phyloP scores from a whole-genome alignment of 2,797 vertebrate species.

The Lateolabrax maculatus region DNA sequence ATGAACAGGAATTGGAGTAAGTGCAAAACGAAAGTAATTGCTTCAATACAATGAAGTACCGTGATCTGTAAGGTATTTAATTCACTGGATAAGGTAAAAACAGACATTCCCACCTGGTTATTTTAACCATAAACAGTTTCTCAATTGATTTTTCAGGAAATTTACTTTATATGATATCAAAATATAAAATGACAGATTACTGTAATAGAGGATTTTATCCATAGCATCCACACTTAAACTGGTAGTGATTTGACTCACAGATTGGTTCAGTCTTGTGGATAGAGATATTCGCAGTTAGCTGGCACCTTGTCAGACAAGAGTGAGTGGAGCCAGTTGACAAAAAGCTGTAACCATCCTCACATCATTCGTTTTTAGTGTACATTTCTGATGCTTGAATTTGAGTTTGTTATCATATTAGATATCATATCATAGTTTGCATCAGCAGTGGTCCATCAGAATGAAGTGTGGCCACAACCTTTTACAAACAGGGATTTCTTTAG shows the following conservation, averaged over 20 bases:
- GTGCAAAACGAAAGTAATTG: not conserved
- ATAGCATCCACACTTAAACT: not conserved
- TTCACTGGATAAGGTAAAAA: not conserved
- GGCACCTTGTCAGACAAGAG: not conserved
- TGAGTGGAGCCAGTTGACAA: not conserved
- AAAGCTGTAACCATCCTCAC: too few species aligned
- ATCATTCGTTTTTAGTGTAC: not conserved
- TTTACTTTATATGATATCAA: not conserved
- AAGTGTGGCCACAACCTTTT: not conserved
- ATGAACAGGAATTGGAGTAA: not conserved
- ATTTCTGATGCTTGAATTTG: not conserved
- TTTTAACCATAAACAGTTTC: not conserved
- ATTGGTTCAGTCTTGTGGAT: not conserved
- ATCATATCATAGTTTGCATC: too few species aligned
- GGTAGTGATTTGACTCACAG: not conserved
- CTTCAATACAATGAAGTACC: not conserved
- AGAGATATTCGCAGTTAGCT: not conserved
- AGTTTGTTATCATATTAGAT: not conserved
- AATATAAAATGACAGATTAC: not conserved
- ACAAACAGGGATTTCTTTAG: not conserved
- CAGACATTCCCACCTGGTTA: not conserved
- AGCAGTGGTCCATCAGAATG: not conserved
- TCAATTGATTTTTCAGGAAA: not conserved
- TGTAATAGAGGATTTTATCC: not conserved
- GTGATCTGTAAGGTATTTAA: not conserved